Evolutionary conservation across 2,797 vertebrate species (phyloP).

Genomic region (Pseudotriccus pelzelni): DNA sequence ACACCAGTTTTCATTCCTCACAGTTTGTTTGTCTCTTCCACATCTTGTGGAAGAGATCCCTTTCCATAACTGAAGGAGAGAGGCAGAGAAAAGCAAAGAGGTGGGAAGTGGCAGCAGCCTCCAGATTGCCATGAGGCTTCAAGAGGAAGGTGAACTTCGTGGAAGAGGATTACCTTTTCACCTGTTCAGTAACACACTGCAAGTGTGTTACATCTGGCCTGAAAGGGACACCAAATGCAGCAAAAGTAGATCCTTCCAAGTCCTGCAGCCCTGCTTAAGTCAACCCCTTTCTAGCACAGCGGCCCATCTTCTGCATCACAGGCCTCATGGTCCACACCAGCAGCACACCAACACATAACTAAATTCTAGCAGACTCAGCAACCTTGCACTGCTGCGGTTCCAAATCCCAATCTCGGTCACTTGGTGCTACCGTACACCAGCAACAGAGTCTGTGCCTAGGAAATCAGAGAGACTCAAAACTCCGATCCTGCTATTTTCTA

Average conservation of each 20-base stretch:
- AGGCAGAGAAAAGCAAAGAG: not conserved
- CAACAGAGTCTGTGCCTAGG: not conserved
- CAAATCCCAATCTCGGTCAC: not conserved
- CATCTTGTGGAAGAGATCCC: not conserved
- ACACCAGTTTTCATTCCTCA: not conserved
- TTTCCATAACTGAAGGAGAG: not conserved
- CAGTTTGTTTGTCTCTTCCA: not conserved
- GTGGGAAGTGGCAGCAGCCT: not conserved
- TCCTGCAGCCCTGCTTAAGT: not conserved
- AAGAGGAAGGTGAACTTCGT: not conserved
- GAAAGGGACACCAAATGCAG: not conserved
- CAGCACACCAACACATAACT: not conserved
- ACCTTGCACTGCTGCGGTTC: not conserved
- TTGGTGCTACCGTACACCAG: accelerated
- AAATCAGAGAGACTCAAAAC: not conserved
- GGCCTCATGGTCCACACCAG: not conserved
- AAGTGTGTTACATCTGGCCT: not conserved
- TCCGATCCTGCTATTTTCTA: not conserved
- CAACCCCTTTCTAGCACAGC: not conserved
- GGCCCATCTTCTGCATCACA: not conserved
- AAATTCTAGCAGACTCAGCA: not conserved
- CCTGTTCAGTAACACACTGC: not conserved
- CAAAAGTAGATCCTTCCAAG: not conserved
- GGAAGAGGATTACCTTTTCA: not conserved
- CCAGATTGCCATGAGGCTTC: not conserved